These are phyloP conservation scores for Heteromurus nitidus DNA, from an alignment of 2,888 invertebrate species.

Conservation along the genomic window DNA sequence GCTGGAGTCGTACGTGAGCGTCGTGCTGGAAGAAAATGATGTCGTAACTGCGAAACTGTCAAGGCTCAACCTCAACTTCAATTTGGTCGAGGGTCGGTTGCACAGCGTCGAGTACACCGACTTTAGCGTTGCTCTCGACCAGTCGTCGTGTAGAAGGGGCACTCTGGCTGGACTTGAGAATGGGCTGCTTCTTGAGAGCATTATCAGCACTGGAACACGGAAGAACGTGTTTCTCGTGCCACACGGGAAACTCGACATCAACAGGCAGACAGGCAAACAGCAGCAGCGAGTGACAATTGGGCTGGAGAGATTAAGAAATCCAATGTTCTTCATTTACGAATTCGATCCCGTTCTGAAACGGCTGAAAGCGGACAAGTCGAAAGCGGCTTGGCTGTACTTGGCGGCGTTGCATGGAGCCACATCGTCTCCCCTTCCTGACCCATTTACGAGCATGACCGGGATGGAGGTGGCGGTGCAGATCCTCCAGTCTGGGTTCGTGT, in stretches of 20 bases:
- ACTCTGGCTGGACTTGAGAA: conserved; percentile 28
- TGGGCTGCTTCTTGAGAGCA: conserved; percentile 10
- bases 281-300: conserved; percentile 20
- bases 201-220: background rate
- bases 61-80: conserved; percentile 27
- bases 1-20: conserved; percentile 2
- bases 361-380: conserved; percentile 35
- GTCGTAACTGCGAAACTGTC: conserved; percentile 12
- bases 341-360: conserved; percentile 38
- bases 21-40: conserved; percentile 21
- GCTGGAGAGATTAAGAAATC: background rate
- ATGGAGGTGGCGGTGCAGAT: conserved; percentile 59
- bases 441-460: conserved; percentile 61
- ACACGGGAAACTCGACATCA: conserved; percentile 24
- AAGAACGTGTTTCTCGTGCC: conserved; percentile 42
- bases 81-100: conserved; percentile 1
- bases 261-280: background rate
- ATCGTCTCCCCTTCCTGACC: conserved; percentile 50
- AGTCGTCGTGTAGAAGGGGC: background rate
- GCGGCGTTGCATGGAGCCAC: conserved; percentile 63
- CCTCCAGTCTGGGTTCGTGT: conserved; percentile 61
- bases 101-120: conserved; percentile 25
- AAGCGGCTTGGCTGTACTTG: conserved; percentile 60
- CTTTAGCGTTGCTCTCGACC: conserved; percentile 23
- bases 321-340: conserved; percentile 54